These are phyloP conservation scores for Patella pellucida DNA, from an alignment of 2,888 invertebrate genomes.

Conservation along the genomic window DNA sequence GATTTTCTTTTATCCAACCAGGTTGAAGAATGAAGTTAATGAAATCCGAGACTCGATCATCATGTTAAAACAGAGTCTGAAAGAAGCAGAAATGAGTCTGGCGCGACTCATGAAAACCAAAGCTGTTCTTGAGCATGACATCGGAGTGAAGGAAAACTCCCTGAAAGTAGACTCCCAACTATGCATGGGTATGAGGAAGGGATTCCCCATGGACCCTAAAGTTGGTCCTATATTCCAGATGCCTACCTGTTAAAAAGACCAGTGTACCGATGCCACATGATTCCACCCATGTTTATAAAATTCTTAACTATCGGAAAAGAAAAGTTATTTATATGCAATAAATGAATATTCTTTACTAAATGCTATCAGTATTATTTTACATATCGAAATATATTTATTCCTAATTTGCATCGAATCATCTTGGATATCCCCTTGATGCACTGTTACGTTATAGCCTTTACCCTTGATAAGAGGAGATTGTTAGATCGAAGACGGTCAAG, in stretches of 20 bases:
- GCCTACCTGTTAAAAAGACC: slow-evolving; percentile 47
- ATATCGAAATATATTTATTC: too few relatives aligned
- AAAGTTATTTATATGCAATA: too few relatives aligned
- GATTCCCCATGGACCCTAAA: slow-evolving; percentile 79
- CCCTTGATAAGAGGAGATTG: too few relatives aligned
- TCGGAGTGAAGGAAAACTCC: slow-evolving; percentile 87
- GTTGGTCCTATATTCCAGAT: slow-evolving; percentile 68
- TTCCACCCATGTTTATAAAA: too few relatives aligned
- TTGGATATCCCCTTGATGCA: too few relatives aligned
- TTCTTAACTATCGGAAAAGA: too few relatives aligned
- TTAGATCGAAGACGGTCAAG: too few relatives aligned
- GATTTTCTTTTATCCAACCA: not conserved
- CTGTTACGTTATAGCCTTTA: too few relatives aligned
- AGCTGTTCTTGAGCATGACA: slow-evolving; percentile 86
- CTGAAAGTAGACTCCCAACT: slow-evolving; percentile 93
- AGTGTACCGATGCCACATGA: too few relatives aligned
- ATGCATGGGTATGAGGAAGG: slow-evolving; percentile 89
- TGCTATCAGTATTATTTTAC: too few relatives aligned
- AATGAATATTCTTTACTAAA: too few relatives aligned
- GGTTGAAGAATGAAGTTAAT: slow-evolving; percentile 86
- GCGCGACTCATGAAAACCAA: slow-evolving; percentile 81
- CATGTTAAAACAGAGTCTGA: slow-evolving; percentile 83
- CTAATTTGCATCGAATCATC: too few relatives aligned
- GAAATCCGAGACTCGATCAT: slow-evolving; percentile 88
- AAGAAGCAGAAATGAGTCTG: slow-evolving; percentile 71